phyloP scores from a whole-genome alignment of 2,797 vertebrate species.

The Megaceryle alcyon region DNA sequence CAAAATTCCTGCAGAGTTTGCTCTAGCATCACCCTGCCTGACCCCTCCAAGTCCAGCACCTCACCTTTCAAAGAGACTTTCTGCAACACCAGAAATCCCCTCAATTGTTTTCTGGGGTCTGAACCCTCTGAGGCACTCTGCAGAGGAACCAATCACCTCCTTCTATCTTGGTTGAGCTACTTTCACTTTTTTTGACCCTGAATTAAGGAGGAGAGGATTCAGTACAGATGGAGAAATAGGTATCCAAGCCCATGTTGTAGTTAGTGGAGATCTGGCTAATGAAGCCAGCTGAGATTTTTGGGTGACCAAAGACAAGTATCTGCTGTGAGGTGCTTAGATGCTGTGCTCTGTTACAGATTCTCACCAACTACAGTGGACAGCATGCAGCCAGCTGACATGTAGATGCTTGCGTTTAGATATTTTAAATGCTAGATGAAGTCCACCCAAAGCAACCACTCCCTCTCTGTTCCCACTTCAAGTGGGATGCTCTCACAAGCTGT shows the following conservation, averaged over 20 bases:
- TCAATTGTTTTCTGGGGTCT: not conserved
- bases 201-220: not conserved
- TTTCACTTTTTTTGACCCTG: not conserved
- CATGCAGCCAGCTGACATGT: not conserved
- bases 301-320: not conserved
- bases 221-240: not conserved
- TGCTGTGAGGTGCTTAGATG: not conserved
- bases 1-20: not conserved
- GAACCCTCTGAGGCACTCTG: not conserved
- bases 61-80: not conserved
- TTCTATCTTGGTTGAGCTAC: not conserved
- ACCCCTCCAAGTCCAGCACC: not conserved
- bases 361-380: not conserved
- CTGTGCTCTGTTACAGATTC: not conserved
- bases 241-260: not conserved
- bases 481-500: constrained; percentile 15
- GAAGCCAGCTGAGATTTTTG: not conserved
- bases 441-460: constrained; percentile 7
- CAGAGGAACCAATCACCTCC: not conserved
- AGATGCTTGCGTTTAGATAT: not conserved
- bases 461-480: not conserved
- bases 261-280: not conserved
- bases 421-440: constrained; percentile 34
- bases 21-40: not conserved
- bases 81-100: not conserved